These are phyloP conservation scores for Hesperophylax magnus DNA, from an alignment of 1,140 invertebrate genomes.

Conservation along the genomic window DNA sequence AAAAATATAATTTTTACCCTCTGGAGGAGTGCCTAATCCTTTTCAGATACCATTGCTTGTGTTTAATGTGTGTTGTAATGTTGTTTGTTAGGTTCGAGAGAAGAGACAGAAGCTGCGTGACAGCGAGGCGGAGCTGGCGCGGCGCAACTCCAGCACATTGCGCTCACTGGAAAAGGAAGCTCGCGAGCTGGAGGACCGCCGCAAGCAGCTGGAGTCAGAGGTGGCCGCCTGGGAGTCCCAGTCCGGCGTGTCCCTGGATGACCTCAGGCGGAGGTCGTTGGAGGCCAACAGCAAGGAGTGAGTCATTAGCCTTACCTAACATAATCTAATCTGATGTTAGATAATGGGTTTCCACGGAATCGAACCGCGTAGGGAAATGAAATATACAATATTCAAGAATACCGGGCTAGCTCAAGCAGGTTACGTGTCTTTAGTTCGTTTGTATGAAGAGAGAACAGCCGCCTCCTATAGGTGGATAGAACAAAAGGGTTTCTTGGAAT, in stretches of 20 bases:
- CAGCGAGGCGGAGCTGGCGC: conserved; percentile 86
- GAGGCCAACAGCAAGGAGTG: conserved; percentile 91
- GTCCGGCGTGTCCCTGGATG: conserved; percentile 90
- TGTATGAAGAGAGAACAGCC: too few relatives aligned
- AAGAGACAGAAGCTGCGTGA: conserved; percentile 95
- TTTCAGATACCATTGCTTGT: not conserved
- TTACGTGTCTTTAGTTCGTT: too few relatives aligned
- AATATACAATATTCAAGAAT: too few relatives aligned
- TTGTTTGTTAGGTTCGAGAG: conserved; percentile 84
- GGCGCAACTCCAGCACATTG: conserved; percentile 75
- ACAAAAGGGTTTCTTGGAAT: too few relatives aligned
- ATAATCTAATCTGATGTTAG: too few relatives aligned
- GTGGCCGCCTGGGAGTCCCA: conserved; percentile 90
- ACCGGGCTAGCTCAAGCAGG: too few relatives aligned
- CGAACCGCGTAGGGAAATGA: too few relatives aligned
- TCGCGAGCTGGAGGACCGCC: conserved; percentile 91
- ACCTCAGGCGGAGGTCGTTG: conserved; percentile 84
- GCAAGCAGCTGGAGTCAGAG: conserved; percentile 89
- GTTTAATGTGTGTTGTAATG: not conserved
- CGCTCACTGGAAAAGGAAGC: conserved; percentile 87
- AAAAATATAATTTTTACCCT: too few relatives aligned
- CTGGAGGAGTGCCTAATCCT: too few relatives aligned
- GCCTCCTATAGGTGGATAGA: too few relatives aligned
- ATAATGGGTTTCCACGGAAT: too few relatives aligned
- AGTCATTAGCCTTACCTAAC: conserved; percentile 63